Conservation (phyloP, 2,888 invertebrate genomes). For the Xanthia togata region DNA sequence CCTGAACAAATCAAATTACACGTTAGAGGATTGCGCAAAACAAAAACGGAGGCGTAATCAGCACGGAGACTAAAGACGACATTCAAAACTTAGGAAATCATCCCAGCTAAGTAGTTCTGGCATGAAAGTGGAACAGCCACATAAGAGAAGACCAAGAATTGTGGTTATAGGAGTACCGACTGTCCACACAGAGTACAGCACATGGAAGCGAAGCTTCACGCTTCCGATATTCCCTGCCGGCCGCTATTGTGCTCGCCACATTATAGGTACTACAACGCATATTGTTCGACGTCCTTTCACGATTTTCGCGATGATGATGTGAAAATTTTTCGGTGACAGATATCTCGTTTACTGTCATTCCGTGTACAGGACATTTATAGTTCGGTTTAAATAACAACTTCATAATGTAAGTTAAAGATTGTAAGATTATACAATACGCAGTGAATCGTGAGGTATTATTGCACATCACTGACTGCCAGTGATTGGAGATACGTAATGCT, state of each 20-base stretch:
- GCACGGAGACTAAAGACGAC: no score
- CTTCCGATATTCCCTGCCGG: constrained; percentile 38
- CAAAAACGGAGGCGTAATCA: no score
- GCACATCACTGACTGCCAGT: background rate
- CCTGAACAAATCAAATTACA: no score
- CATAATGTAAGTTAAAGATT: background rate
- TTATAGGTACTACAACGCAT: constrained; percentile 58
- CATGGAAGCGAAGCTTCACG: no score
- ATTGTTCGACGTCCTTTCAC: constrained; percentile 60
- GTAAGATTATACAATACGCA: background rate
- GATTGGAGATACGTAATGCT: background rate
- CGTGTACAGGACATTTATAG: background rate
- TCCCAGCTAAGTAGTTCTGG: no score
- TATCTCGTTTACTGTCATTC: background rate
- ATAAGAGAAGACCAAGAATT: no score
- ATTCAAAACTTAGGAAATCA: no score
- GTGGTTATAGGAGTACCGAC: no score
- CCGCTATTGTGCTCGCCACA: constrained; percentile 42
- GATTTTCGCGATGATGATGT: constrained; percentile 50
- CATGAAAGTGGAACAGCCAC: no score
- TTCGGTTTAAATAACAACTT: background rate
- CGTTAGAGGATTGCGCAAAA: no score
- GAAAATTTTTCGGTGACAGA: constrained; percentile 48
- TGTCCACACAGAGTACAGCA: no score
- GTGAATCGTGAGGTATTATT: background rate